Evolutionary conservation across 1,140 invertebrate genomes (phyloP).

Genomic region (Pseudomyrmex concolor): DNA sequence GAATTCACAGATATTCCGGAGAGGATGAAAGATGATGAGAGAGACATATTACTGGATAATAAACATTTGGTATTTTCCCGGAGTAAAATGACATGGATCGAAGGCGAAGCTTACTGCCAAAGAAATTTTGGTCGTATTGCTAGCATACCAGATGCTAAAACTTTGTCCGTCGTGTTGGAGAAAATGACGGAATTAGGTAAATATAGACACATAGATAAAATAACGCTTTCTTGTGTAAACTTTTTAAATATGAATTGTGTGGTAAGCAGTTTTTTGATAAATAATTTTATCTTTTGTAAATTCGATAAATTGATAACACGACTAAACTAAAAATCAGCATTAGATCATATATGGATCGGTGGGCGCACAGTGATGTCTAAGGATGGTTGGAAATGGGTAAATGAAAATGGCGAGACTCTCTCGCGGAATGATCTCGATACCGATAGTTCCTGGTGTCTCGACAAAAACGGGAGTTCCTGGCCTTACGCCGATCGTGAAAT

Average conservation of each 20-base stretch:
- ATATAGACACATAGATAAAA: background rate
- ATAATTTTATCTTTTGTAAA: background rate
- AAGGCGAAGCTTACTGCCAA: conserved; percentile 53
- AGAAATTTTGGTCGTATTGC: conserved; percentile 51
- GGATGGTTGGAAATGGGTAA: conserved; percentile 58
- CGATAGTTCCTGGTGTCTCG: conserved; percentile 60
- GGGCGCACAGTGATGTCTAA: conserved; percentile 47
- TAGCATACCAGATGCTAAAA: conserved; percentile 55
- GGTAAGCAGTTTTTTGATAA: no score
- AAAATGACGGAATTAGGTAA: conserved; percentile 63
- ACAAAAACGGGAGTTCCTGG: conserved; percentile 38
- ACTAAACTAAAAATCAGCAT: conserved; percentile 23
- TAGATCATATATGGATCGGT: conserved; percentile 64
- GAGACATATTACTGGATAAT: conserved; percentile 3
- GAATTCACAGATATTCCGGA: background rate
- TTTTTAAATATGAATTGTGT: no score
- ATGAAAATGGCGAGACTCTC: conserved; percentile 53
- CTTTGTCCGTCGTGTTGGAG: conserved; percentile 52
- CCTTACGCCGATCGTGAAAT: conserved; percentile 20
- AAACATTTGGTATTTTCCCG: conserved; percentile 48
- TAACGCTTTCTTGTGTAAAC: background rate
- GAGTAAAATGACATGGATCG: conserved; percentile 55
- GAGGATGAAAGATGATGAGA: background rate
- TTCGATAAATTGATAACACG: background rate
- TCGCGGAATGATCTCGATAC: conserved; percentile 23